These are phyloP conservation scores for Jordanella pulchra DNA, from an alignment of 2,797 vertebrate species.

Conservation along the genomic window DNA sequence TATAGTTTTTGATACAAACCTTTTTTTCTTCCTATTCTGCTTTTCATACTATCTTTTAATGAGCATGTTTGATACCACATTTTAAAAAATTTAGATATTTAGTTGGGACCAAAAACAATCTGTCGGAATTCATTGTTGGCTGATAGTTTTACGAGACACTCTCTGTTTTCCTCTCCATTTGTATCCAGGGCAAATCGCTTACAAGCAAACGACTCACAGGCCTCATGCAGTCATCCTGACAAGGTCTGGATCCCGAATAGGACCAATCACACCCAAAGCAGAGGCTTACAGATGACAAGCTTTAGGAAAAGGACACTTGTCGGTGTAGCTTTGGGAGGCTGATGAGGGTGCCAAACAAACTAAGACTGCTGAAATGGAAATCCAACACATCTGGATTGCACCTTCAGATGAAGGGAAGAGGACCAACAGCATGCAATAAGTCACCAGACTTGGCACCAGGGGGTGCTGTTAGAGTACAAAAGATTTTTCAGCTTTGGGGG, in stretches of 20 bases:
- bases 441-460: constrained; percentile 64
- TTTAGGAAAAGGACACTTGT: constrained; percentile 37
- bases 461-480: constrained; percentile 52
- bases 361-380: constrained; percentile 35
- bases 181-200: constrained; percentile 90
- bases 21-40: not conserved
- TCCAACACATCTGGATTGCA: constrained; percentile 28
- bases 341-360: constrained; percentile 19
- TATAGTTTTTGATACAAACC: not conserved
- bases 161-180: not conserved
- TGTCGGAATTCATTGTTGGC: not conserved
- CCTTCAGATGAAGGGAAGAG: constrained; percentile 41
- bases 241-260: constrained; percentile 54
- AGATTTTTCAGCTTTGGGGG: constrained; percentile 44
- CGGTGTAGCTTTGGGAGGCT: constrained; percentile 32
- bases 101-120: not conserved
- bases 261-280: constrained; percentile 47
- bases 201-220: constrained; percentile 96
- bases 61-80: not conserved
- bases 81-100: too few species aligned
- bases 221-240: constrained; percentile 99
- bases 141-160: constrained; percentile 13
- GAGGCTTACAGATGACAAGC: constrained; percentile 44
- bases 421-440: constrained; percentile 74
- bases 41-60: not conserved